Conservation (phyloP, 2,113 vertebrate species). For the pig (Sus scrofa) region T2T-Sscrofa CM000821.6:12976001-12976500, state of each 20-base stretch:
- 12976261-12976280: not conserved
- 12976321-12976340: not conserved
- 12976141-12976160: not conserved
- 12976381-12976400: not conserved
- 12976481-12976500: rapidly evolving
- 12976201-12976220: not conserved
- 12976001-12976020: not conserved
- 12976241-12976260: not conserved
- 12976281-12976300: not conserved
- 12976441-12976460: not conserved
- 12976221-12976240: not conserved
- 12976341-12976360: not conserved
- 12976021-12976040: not conserved
- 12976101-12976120: not conserved
- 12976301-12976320: not conserved
- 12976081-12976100: not conserved
- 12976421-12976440: not conserved
- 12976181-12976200: not conserved
- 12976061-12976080: not conserved
- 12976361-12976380: not conserved
- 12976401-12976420: not conserved
- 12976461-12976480: not conserved
- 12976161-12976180: not conserved
- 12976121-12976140: not conserved
- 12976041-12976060: not conserved